These are phyloP conservation scores for Etheostoma perlongum DNA, from an alignment of 2,797 vertebrate genomes.

Conservation along the genomic window DNA sequence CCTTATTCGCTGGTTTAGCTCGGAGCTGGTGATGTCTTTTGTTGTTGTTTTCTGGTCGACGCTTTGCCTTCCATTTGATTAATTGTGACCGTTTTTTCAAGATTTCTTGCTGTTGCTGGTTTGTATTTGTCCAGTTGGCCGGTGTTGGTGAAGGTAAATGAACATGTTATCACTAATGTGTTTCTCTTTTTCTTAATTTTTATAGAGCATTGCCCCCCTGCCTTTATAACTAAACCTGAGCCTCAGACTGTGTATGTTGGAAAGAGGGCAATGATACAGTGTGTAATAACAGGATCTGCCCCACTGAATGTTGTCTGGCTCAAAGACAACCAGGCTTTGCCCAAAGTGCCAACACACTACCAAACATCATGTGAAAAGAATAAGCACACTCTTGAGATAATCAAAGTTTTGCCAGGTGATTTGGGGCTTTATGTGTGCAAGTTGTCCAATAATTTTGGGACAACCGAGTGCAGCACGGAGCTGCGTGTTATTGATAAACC, in stretches of 20 bases:
- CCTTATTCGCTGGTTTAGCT: slow-evolving; percentile 22
- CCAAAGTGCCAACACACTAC: slow-evolving; percentile 77
- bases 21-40: background rate
- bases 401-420: slow-evolving; percentile 80
- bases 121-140: background rate
- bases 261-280: slow-evolving; percentile 88
- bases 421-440: slow-evolving; percentile 89
- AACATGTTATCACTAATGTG: slow-evolving; percentile 60
- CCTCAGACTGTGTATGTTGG: slow-evolving; percentile 90
- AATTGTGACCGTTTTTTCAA: background rate
- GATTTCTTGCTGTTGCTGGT: background rate
- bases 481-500: slow-evolving; percentile 89
- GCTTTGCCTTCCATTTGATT: background rate
- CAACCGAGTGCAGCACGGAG: slow-evolving; percentile 87
- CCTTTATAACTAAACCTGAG: slow-evolving; percentile 91
- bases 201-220: slow-evolving; percentile 89
- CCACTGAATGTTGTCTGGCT: slow-evolving; percentile 90
- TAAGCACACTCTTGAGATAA: slow-evolving; percentile 89
- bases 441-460: slow-evolving; percentile 89
- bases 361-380: slow-evolving; percentile 86
- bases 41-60: background rate
- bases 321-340: slow-evolving; percentile 85
- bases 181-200: slow-evolving; percentile 63
- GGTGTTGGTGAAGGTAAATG: slow-evolving; percentile 8
- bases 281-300: slow-evolving; percentile 88